phyloP scores from a whole-genome alignment of 1,140 invertebrate genomes.

The Potamilus streckersoni region DNA sequence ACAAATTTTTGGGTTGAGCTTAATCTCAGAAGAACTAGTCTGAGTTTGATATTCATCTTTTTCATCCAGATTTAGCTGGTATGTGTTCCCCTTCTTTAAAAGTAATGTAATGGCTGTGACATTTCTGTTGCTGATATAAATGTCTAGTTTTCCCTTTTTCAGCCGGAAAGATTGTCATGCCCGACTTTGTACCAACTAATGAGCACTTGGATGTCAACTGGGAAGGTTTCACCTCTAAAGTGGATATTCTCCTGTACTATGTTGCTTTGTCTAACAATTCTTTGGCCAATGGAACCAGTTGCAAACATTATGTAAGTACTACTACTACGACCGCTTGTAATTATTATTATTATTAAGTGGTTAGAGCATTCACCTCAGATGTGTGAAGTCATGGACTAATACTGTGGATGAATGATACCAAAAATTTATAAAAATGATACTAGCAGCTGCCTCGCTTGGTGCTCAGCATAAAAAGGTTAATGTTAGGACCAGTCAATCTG shows the following conservation, averaged over 20 bases:
- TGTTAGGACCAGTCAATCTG: too few relatives aligned
- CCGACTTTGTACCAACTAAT: conserved; percentile 11
- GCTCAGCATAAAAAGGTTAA: too few relatives aligned
- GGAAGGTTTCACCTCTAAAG: conserved; percentile 31
- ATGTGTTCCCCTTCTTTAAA: background rate
- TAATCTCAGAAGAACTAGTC: too few relatives aligned
- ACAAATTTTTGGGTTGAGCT: too few relatives aligned
- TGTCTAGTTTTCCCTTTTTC: background rate
- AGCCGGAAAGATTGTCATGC: conserved; percentile 31
- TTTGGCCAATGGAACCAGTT: background rate
- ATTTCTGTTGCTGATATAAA: background rate
- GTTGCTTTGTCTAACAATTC: conserved; percentile 23
- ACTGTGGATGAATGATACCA: too few relatives aligned
- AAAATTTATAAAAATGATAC: too few relatives aligned
- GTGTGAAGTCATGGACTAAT: too few relatives aligned
- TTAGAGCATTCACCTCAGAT: too few relatives aligned
- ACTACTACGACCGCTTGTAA: too few relatives aligned
- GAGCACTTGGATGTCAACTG: conserved; percentile 14
- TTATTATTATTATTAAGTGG: too few relatives aligned
- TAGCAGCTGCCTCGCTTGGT: too few relatives aligned
- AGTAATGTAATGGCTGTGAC: background rate
- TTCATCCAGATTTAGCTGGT: background rate
- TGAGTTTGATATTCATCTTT: too few relatives aligned
- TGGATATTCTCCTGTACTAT: conserved; percentile 40
- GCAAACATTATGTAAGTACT: conserved; percentile 19